phyloP scores from a whole-genome alignment of 2,113 vertebrate species.

The Thamnaconus septentrionalis region DNA sequence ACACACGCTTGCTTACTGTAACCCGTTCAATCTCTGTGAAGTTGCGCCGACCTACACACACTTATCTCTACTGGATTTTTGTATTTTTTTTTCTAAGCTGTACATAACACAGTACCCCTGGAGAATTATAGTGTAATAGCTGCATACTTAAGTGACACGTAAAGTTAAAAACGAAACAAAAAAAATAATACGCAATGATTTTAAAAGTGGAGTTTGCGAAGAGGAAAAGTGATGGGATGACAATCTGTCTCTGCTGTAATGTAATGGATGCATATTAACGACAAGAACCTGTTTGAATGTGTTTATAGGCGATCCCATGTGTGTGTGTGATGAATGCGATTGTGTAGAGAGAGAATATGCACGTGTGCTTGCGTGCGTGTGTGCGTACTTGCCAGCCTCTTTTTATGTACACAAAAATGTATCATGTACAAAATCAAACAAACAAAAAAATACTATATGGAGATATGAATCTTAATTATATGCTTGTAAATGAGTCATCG shows the following conservation, averaged over 20 bases:
- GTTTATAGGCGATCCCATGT: slow-evolving; percentile 47
- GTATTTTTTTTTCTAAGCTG: slow-evolving; percentile 54
- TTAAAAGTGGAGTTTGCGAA: slow-evolving; percentile 34
- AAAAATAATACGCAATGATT: slow-evolving; percentile 24
- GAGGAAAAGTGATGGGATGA: slow-evolving; percentile 70
- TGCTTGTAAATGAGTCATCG: slow-evolving; percentile 86
- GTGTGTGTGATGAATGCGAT: slow-evolving; percentile 19
- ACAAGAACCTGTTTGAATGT: slow-evolving; percentile 59
- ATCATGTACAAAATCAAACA: slow-evolving; percentile 79
- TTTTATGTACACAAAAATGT: slow-evolving; percentile 78
- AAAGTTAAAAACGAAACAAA: slow-evolving; percentile 18
- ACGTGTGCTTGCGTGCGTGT: slow-evolving; percentile 27
- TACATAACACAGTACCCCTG: slow-evolving; percentile 69
- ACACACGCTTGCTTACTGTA: slow-evolving; percentile 50
- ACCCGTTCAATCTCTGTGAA: slow-evolving; percentile 51
- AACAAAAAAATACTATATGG: slow-evolving; percentile 61
- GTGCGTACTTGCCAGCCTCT: slow-evolving; percentile 72
- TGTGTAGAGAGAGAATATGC: slow-evolving; percentile 26
- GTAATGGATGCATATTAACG: slow-evolving; percentile 75
- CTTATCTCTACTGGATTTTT: slow-evolving; percentile 37
- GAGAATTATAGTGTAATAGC: slow-evolving; percentile 32
- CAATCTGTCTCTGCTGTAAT: slow-evolving; percentile 74
- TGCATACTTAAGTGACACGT: slow-evolving; percentile 42
- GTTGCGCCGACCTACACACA: slow-evolving; percentile 42
- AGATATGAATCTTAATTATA: slow-evolving; percentile 84